Conservation (phyloP, 35 echinoderm and acorn worm species). For the Heliocidaris erythrogramma region DNA sequence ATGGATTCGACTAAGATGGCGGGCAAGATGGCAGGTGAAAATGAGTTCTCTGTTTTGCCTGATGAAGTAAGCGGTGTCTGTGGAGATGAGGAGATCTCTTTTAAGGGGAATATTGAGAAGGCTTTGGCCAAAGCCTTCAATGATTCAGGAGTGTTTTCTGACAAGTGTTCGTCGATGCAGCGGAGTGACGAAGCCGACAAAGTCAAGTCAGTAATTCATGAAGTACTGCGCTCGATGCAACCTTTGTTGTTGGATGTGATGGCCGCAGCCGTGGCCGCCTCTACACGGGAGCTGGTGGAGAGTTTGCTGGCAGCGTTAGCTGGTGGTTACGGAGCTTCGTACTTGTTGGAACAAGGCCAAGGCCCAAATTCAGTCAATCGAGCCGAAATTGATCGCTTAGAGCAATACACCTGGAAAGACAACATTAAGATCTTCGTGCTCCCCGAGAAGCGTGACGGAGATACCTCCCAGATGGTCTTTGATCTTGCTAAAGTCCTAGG, state of each 20-base stretch:
- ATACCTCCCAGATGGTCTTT: not conserved
- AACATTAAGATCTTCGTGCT: not conserved
- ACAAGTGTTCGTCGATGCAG: not conserved
- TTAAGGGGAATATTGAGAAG: not conserved
- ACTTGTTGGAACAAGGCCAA: not conserved
- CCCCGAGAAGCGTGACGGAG: not conserved
- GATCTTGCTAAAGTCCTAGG: not conserved
- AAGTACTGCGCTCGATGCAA: not conserved
- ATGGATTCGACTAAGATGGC: no score
- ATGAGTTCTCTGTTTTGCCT: not conserved
- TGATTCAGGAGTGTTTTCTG: not conserved
- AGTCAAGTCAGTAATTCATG: not conserved
- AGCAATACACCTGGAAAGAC: constrained; percentile 16
- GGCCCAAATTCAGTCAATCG: not conserved
- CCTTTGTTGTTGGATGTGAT: not conserved
- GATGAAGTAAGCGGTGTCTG: not conserved
- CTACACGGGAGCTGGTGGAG: not conserved
- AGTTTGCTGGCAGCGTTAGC: not conserved
- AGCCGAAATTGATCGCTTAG: not conserved
- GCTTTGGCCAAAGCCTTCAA: not conserved
- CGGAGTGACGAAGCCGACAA: not conserved
- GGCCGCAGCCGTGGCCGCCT: not conserved
- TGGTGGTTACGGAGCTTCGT: constrained; percentile 1
- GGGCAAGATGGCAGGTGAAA: not conserved
- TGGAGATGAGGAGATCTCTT: not conserved